Percentiles rank a stretch among this genome's conserved stretches.
These are phyloP conservation scores for Tachina grossa DNA, from an alignment of 2,888 invertebrate genomes.

Conservation along the genomic window DNA sequence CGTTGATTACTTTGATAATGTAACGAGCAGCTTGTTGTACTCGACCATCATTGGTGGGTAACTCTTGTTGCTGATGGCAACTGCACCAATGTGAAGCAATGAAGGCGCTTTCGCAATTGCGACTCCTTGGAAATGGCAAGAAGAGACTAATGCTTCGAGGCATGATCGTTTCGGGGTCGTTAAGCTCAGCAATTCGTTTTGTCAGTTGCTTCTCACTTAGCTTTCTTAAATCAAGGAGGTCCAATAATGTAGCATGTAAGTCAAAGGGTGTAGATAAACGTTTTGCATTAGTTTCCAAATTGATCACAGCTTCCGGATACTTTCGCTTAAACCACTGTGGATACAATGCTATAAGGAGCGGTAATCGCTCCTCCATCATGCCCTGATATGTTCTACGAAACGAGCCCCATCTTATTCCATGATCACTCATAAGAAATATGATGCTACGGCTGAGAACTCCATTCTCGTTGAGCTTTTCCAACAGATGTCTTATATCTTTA, in stretches of 20 bases:
- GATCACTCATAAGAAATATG: slow-evolving; percentile 92
- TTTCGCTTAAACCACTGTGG: slow-evolving; percentile 88
- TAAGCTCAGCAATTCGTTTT: slow-evolving; percentile 78
- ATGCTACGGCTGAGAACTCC: slow-evolving; percentile 86
- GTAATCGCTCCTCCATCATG: slow-evolving; percentile 93
- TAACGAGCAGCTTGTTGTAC: slow-evolving; percentile 86
- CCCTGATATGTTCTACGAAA: slow-evolving; percentile 93
- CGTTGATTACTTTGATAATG: slow-evolving; percentile 87
- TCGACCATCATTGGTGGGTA: slow-evolving; percentile 84
- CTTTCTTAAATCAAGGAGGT: slow-evolving; percentile 85
- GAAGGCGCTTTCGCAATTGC: slow-evolving; percentile 90
- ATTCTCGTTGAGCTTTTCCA: slow-evolving; percentile 72
- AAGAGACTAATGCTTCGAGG: slow-evolving; percentile 90
- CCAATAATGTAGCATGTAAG: slow-evolving; percentile 89
- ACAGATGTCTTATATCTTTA: slow-evolving; percentile 78
- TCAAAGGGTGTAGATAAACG: slow-evolving; percentile 94
- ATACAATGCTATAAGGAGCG: slow-evolving; percentile 89
- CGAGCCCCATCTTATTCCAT: slow-evolving; percentile 93
- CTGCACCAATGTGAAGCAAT: slow-evolving; percentile 95
- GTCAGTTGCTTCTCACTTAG: slow-evolving; percentile 83
- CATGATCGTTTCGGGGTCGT: slow-evolving; percentile 80
- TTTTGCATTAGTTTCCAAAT: slow-evolving; percentile 86
- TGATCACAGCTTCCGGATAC: slow-evolving; percentile 86
- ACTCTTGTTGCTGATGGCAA: slow-evolving; percentile 87
- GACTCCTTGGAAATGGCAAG: slow-evolving; percentile 86